Base-by-base conservation (phyloP, 2,113 vertebrate species). In the Eurystomus gularis region DNA sequence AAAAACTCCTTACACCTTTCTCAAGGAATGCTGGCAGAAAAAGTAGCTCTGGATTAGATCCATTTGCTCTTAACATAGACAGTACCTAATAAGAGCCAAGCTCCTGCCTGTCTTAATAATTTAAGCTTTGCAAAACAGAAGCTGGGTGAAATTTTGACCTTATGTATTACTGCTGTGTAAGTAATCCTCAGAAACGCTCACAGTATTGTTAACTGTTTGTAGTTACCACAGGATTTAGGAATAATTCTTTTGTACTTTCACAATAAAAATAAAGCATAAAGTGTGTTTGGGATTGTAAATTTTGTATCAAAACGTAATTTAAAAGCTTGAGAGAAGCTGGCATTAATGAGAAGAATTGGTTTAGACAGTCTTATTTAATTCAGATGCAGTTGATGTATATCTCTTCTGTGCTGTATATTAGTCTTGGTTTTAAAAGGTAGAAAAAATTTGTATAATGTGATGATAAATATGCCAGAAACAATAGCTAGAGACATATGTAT, bases 61-160 rank as follows among this genome's bases (percentile, higher is more conserved):
- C 66, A 66, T 88, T 94, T 94, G 85, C 70, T 96, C 93, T 92
- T 96, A 94, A 96, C 31, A 3, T 83, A 94, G 88, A 92, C 86
- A 81, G 73, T 93, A 70, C 75, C 93, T 92, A 82, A 46, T 78
- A 82, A 84, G 82, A 88, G 96, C 91, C 92, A 96, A 96, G 88
- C 80, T 91, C n/a, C 77, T 88, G 79, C 64, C 88, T 90, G 52
- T 89, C 85, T 91, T 94, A 94, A 94, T 96, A 95, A 96, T 97
- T 97, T 78, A 91, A 95, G 62, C 72, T 83, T 95, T 94, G 82
- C 14, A 57, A 91, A 93, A 93, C 57, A 94, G 82, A 92, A 88
- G 52, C 52, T 90, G 70, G 46, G 62, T 97, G 91, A 92, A 94
- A 82, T 83, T 87, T 77, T 94, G 94, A 80, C 86, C 76, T 93